phyloP scores from a whole-genome alignment of 2,888 invertebrate genomes.

The Mythimna impura region DNA sequence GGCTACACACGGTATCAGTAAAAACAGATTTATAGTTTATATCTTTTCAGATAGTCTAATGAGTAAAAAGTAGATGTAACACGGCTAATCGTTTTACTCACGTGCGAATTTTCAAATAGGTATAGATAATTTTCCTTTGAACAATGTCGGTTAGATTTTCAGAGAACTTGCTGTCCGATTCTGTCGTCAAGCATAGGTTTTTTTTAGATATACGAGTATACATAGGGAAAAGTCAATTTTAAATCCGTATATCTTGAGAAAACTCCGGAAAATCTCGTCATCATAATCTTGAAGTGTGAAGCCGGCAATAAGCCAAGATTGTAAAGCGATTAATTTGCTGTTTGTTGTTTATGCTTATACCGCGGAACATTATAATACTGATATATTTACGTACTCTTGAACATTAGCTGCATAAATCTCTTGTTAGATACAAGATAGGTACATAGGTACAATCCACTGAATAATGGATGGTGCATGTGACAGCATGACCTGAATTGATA shows the following conservation, averaged over 20 bases:
- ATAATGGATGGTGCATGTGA: conserved; percentile 69
- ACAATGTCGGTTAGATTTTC: conserved; percentile 7
- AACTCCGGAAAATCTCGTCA: conserved; percentile 22
- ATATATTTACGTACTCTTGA: conserved; percentile 40
- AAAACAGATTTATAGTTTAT: conserved; percentile 10
- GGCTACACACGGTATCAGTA: conserved; percentile 22
- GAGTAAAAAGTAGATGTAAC: conserved; percentile 14
- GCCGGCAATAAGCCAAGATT: conserved; percentile 43
- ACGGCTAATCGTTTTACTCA: background rate
- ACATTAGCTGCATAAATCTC: conserved; percentile 39
- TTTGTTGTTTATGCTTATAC: conserved; percentile 35
- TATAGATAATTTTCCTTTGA: conserved; percentile 1
- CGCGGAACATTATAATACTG: conserved; percentile 25
- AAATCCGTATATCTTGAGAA: conserved; percentile 6
- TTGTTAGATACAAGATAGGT: conserved; percentile 26
- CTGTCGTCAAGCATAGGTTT: background rate
- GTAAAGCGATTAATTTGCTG: conserved; percentile 37
- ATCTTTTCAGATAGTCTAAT: conserved; percentile 29
- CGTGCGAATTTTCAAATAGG: background rate
- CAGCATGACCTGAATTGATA: conserved; percentile 79
- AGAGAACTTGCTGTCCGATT: background rate
- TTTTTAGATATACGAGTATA: background rate
- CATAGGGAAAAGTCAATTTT: conserved; percentile 12
- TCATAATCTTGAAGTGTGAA: conserved; percentile 9
- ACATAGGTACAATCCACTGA: conserved; percentile 53